These are phyloP conservation scores for Beris chalybata DNA, from an alignment of 2,888 invertebrate species.

Conservation along the genomic window DNA sequence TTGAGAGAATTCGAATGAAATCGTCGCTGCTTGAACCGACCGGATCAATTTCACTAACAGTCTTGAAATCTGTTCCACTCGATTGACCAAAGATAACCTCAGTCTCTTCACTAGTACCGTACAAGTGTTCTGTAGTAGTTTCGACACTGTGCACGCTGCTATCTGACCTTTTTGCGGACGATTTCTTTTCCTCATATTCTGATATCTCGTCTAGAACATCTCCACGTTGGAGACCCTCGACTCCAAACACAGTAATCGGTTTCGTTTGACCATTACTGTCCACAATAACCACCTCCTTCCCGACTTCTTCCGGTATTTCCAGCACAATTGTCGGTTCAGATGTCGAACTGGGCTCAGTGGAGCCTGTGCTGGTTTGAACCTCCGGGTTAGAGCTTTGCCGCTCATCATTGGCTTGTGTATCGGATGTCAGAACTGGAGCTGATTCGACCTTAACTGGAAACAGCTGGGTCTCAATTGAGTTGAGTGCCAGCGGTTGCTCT, in stretches of 20 bases:
- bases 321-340: background rate
- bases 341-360: background rate
- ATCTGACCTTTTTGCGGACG: slow-evolving; percentile 18
- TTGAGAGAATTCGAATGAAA: slow-evolving; percentile 43
- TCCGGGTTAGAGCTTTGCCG: slow-evolving; percentile 27
- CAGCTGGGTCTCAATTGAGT: background rate
- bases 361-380: background rate
- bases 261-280: slow-evolving; percentile 39
- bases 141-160: background rate
- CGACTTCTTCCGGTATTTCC: slow-evolving; percentile 26
- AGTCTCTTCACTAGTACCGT: background rate
- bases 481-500: background rate
- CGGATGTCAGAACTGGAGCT: background rate
- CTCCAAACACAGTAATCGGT: slow-evolving; percentile 56
- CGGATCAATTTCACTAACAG: slow-evolving; percentile 44
- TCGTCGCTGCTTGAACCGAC: slow-evolving; percentile 51
- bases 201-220: slow-evolving; percentile 41
- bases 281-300: slow-evolving; percentile 40
- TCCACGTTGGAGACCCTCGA: slow-evolving; percentile 56
- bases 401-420: slow-evolving; percentile 22
- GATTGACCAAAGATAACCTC: slow-evolving; percentile 14
- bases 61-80: slow-evolving; percentile 4
- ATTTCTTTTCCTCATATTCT: slow-evolving; percentile 28
- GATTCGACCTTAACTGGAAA: background rate
- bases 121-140: slow-evolving; percentile 3